Evolutionary conservation across 2,797 vertebrate genomes (phyloP).

Genomic region (Selene dorsalis): DNA sequence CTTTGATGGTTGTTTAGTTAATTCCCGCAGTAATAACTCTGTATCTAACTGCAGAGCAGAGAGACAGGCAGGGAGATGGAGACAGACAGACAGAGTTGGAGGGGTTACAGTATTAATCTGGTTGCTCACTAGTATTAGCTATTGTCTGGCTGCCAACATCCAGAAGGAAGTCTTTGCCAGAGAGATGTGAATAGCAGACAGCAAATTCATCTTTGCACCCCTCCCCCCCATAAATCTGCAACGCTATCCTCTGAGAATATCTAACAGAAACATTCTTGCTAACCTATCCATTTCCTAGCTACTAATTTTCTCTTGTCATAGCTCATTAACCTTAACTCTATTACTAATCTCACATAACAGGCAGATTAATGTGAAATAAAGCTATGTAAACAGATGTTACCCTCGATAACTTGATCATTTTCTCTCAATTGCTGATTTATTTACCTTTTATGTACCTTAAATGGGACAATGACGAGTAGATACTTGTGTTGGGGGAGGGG

Average conservation of each 20-base stretch:
- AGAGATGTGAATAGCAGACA: conserved; percentile 41
- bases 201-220: conserved; percentile 47
- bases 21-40: neutral
- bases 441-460: conserved; percentile 53
- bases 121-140: conserved; percentile 38
- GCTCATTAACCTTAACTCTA: conserved; percentile 64
- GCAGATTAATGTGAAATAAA: conserved; percentile 54
- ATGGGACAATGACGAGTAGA: conserved; percentile 53
- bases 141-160: conserved; percentile 49
- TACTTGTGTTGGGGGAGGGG: conserved; percentile 8
- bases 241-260: conserved; percentile 34
- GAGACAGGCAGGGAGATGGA: neutral
- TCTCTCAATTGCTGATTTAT: conserved; percentile 47
- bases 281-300: conserved; percentile 48
- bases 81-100: conserved; percentile 17
- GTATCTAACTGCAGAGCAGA: neutral
- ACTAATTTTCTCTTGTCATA: conserved; percentile 47
- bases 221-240: conserved; percentile 43
- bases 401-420: conserved; percentile 58
- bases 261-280: conserved; percentile 24
- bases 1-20: conserved; percentile 11
- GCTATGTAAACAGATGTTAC: conserved; percentile 54
- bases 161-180: conserved; percentile 41
- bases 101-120: conserved; percentile 50
- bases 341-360: conserved; percentile 55